Conservation (phyloP, 2,797 vertebrate genomes). For the Rachycentron canadum region DNA sequence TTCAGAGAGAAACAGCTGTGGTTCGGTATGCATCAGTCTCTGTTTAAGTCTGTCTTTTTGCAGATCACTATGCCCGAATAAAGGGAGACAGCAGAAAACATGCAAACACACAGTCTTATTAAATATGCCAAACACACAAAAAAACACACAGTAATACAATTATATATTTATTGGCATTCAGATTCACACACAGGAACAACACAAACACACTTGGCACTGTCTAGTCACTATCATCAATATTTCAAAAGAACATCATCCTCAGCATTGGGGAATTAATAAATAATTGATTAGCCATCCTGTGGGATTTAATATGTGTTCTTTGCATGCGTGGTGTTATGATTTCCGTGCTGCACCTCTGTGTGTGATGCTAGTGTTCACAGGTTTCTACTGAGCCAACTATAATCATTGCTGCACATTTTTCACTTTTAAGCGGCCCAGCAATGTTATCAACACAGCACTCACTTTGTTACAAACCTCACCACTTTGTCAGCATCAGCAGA, state of each 20-base stretch:
- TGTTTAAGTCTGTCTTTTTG: neutral
- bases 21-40: neutral
- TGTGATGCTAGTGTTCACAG: neutral
- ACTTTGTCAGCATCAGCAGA: conserved; percentile 33
- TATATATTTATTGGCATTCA: conserved; percentile 32
- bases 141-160: conserved; percentile 1
- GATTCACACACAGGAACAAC: conserved; percentile 23
- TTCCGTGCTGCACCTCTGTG: neutral
- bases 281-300: conserved; percentile 60
- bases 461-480: conserved; percentile 30
- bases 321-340: conserved; percentile 32
- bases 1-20: neutral
- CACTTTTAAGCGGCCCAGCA: neutral
- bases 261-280: conserved; percentile 63
- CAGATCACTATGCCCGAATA: neutral
- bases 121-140: conserved; percentile 17
- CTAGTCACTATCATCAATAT: conserved; percentile 72
- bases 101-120: neutral
- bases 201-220: conserved; percentile 48
- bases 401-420: neutral
- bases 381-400: conserved; percentile 9
- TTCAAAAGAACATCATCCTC: conserved; percentile 71
- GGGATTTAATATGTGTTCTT: conserved; percentile 63
- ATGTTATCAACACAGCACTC: conserved; percentile 10
- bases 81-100: neutral